Base-by-base conservation (phyloP, 2,888 invertebrate genomes). In the Orchestes rusci region DNA sequence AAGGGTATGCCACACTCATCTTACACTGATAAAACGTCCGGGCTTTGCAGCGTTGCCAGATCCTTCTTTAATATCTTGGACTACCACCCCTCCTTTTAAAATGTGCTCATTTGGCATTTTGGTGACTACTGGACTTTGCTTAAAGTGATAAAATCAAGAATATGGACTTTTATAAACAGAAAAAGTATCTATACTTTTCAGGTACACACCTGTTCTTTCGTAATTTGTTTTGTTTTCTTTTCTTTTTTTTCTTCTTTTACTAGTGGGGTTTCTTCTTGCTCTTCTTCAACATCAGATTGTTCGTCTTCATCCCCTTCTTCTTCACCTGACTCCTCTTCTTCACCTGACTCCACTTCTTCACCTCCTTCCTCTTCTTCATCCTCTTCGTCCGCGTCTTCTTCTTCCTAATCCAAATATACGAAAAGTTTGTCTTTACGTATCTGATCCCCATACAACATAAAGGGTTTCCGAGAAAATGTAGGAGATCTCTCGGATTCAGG, bases 31-130 rank as follows among this genome's bases (percentile, higher is more conserved):
- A 52, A 76, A 74, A 71, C 84, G 87, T 28, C 93, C 93, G 2
- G 74, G 60, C 60, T 86, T 88, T 0, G 88, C 94, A 0, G 78
- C 72, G 16, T 51, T 47, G 1, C 95, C 95, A 52, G 69, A 74
- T n/a, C 95, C 95, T 15, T 80, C 71, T 61, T 79, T 81, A 1
- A 88, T 17, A 53, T 95, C 95, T 62, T 89, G 84, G 50, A 89
- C 69, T 46, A 77, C 71, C 0, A 93, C 82, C 20, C 93, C 93
- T n/a, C 88, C 88, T 50, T 79, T 73, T 5, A 86, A 55, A 0
- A 70, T 64, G 30, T 53, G 51, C 36, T 52, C n/a, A n/a, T n/a
- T n/a, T n/a, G n/a, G n/a, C n/a, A n/a, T n/a, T n/a, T n/a, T n/a
- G n/a, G n/a, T n/a, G n/a, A n/a, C n/a, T n/a, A n/a, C n/a, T n/a